phyloP scores from a whole-genome alignment of 2,888 invertebrate genomes.

The Ormyrus thymus region DNA sequence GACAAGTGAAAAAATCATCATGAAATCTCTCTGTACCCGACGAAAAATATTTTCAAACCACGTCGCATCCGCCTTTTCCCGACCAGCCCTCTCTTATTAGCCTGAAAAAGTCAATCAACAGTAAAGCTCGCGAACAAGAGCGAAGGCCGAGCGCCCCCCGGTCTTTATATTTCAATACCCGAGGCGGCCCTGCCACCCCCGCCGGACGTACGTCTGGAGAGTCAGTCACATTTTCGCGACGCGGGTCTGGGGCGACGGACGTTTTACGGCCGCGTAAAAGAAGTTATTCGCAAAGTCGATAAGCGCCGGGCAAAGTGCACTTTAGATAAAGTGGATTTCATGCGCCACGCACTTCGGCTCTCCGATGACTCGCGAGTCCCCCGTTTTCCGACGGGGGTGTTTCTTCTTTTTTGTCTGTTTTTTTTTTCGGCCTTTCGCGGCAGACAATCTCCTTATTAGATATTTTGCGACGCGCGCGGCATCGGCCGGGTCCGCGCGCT shows the following conservation, averaged over 20 bases:
- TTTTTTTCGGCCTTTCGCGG: background rate
- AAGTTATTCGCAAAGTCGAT: constrained; percentile 62
- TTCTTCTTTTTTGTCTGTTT: constrained; percentile 7
- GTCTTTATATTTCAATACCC: too few species aligned
- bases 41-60: too few species aligned
- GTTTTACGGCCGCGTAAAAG: constrained; percentile 59
- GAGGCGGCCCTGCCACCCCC: too few species aligned
- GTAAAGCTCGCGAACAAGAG: too few species aligned
- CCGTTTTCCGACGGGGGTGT: too few species aligned
- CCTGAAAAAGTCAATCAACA: too few species aligned
- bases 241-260: constrained; percentile 49
- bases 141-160: too few species aligned
- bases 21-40: too few species aligned
- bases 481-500: background rate
- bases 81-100: too few species aligned
- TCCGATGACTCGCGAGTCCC: constrained; percentile 31
- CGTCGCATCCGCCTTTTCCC: too few species aligned
- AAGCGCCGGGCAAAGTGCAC: constrained; percentile 62
- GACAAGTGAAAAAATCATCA: background rate
- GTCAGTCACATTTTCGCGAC: constrained; percentile 35
- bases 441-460: constrained; percentile 30
- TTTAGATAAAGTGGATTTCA: constrained; percentile 64
- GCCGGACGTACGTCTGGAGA: too few species aligned
- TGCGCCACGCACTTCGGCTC: constrained; percentile 31
- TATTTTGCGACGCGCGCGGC: constrained; percentile 16